Percentiles rank a stretch among this genome's conserved stretches.
phyloP scores from a whole-genome alignment of 2,888 invertebrate genomes.

The Drosophila eohydei region DNA sequence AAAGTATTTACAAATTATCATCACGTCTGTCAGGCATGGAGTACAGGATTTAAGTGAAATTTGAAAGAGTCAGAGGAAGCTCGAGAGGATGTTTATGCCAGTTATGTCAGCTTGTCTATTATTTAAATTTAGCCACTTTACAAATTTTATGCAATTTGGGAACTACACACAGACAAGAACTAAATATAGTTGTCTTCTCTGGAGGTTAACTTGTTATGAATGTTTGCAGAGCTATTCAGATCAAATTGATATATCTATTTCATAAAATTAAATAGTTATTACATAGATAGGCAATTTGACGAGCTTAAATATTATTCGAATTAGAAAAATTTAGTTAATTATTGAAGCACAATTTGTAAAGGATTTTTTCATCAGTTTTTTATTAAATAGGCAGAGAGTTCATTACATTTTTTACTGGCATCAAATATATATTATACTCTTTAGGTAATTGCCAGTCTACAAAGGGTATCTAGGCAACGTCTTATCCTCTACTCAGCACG shows the following conservation, averaged over 20 bases:
- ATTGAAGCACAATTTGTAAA: neutral
- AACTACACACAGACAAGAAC: no score
- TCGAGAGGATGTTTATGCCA: neutral
- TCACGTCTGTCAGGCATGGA: conserved; percentile 12
- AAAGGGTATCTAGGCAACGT: conserved; percentile 35
- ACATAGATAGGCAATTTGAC: no score
- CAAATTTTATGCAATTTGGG: no score
- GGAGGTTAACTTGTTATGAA: no score
- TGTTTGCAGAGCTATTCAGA: no score
- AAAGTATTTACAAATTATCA: conserved; percentile 26
- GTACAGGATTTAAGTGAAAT: neutral
- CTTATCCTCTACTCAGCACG: neutral
- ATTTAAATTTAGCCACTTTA: no score
- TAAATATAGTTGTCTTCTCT: no score
- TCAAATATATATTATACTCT: neutral
- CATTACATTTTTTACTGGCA: neutral
- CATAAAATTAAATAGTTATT: no score
- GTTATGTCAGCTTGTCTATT: no score
- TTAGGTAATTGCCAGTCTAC: neutral
- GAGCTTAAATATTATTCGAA: no score
- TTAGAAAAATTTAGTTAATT: neutral
- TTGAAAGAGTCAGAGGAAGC: neutral
- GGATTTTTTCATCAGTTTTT: no score
- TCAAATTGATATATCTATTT: no score
- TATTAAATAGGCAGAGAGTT: neutral